A percentile compares a stretch with the other conserved stretches of the same genome.
These are phyloP conservation scores for Austrolebias charrua DNA, from an alignment of 2,797 vertebrate genomes.

Conservation along the genomic window DNA sequence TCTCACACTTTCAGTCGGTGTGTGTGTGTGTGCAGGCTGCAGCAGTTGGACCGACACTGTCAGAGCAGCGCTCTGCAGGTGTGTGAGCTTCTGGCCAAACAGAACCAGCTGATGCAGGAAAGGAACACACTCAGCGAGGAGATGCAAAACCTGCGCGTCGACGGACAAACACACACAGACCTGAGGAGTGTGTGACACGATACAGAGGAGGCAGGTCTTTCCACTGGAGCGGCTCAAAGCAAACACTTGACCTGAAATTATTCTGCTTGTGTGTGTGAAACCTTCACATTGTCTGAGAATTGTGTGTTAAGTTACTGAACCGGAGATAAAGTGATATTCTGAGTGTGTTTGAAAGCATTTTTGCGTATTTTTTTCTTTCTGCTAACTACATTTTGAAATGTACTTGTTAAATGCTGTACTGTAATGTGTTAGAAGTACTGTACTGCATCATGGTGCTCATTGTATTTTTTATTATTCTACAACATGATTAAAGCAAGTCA, in stretches of 20 bases:
- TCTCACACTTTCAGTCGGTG: slow-evolving; percentile 42
- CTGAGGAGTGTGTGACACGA: not conserved
- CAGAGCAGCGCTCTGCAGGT: slow-evolving; percentile 92
- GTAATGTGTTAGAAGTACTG: too few species aligned
- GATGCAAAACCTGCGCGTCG: slow-evolving; percentile 71
- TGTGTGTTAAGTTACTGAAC: slow-evolving; percentile 74
- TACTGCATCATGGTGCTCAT: too few species aligned
- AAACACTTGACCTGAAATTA: slow-evolving; percentile 14
- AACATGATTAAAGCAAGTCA: not conserved
- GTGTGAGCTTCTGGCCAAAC: slow-evolving; percentile 88
- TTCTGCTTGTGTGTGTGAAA: not conserved
- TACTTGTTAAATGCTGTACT: too few species aligned
- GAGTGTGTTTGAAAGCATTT: slow-evolving; percentile 49
- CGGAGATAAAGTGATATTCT: slow-evolving; percentile 56
- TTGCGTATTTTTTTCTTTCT: not conserved
- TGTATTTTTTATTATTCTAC: too few species aligned
- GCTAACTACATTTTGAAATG: too few species aligned
- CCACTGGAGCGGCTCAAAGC: too few species aligned
- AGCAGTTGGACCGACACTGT: slow-evolving; percentile 91
- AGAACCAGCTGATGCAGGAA: slow-evolving; percentile 90
- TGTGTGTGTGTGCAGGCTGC: slow-evolving; percentile 81
- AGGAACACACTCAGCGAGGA: slow-evolving; percentile 84
- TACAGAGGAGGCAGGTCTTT: too few species aligned
- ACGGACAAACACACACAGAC: slow-evolving; percentile 47
- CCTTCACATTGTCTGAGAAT: not conserved